Conservation (phyloP, 2,113 vertebrate species). For the Cyphomyrus plagiostoma region DNA sequence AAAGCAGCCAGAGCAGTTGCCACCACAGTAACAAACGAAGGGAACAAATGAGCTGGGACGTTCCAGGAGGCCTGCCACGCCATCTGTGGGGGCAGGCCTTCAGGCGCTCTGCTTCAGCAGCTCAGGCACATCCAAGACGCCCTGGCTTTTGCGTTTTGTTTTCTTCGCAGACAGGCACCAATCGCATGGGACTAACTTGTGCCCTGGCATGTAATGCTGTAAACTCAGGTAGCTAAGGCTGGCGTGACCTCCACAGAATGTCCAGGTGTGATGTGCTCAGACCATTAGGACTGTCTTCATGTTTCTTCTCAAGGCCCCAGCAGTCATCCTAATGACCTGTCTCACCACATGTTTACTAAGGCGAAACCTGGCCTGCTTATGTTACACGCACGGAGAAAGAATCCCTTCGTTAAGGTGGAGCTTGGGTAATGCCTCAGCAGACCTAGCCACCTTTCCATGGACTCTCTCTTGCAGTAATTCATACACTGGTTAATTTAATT, state of each 20-base stretch:
- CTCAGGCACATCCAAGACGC: not conserved
- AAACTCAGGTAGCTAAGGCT: not conserved
- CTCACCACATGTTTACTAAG: not conserved
- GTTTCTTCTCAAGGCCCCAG: not conserved
- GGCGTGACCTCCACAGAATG: not conserved
- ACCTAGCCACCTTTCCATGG: not conserved
- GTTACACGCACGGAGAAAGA: not conserved
- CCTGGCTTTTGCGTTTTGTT: not conserved
- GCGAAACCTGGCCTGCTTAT: not conserved
- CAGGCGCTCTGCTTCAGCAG: not conserved
- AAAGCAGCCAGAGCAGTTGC: conserved; percentile 2
- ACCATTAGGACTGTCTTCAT: not conserved
- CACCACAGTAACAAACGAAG: not conserved
- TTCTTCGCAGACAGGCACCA: not conserved
- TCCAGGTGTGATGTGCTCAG: not conserved
- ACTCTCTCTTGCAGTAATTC: not conserved
- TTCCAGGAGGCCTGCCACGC: not conserved
- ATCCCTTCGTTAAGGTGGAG: not conserved
- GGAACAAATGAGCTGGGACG: conserved; percentile 4
- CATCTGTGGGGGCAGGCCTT: not conserved
- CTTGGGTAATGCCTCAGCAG: not conserved
- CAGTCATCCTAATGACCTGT: not conserved
- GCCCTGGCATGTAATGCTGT: not conserved
- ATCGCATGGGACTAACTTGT: not conserved
- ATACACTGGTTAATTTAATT: not conserved